A percentile compares a stretch with the other conserved stretches of the same genome.
These are phyloP conservation scores for Drosophila robusta DNA, from an alignment of 2,888 invertebrate genomes.

Conservation along the genomic window DNA sequence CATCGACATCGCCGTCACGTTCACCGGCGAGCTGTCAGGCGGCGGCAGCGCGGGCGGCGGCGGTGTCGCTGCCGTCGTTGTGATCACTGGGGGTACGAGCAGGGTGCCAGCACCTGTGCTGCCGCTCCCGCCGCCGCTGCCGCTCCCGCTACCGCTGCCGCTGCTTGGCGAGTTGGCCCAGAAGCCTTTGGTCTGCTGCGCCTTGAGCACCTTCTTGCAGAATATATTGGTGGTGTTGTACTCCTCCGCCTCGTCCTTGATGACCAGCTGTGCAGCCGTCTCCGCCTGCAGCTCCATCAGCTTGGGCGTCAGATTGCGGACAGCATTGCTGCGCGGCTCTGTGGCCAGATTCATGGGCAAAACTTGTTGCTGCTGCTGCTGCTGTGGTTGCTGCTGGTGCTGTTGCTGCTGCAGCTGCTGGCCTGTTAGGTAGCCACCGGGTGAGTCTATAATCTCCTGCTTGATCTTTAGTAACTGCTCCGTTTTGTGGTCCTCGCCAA, in stretches of 20 bases:
- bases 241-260: slow-evolving; percentile 84
- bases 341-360: slow-evolving; percentile 84
- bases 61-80: slow-evolving; percentile 75
- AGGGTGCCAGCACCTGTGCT: slow-evolving; percentile 43
- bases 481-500: slow-evolving; percentile 60
- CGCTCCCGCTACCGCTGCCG: slow-evolving; percentile 64
- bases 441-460: slow-evolving; percentile 83
- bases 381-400: slow-evolving; percentile 24
- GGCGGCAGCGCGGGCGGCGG: slow-evolving; percentile 49
- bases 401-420: slow-evolving; percentile 40
- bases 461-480: slow-evolving; percentile 76
- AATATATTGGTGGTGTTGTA: slow-evolving; percentile 83
- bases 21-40: slow-evolving; percentile 37
- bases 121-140: slow-evolving; percentile 51
- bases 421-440: slow-evolving; percentile 54
- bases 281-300: slow-evolving; percentile 71
- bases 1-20: slow-evolving; percentile 83
- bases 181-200: slow-evolving; percentile 84
- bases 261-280: slow-evolving; percentile 47
- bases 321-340: slow-evolving; percentile 71
- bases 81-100: slow-evolving; percentile 76
- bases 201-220: slow-evolving; percentile 85
- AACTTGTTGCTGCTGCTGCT: slow-evolving; percentile 68
- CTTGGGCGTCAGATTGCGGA: slow-evolving; percentile 82
- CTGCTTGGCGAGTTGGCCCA: slow-evolving; percentile 82